phyloP scores from a whole-genome alignment of 2,113 vertebrate genomes.

The Tragelaphus scriptus region DNA sequence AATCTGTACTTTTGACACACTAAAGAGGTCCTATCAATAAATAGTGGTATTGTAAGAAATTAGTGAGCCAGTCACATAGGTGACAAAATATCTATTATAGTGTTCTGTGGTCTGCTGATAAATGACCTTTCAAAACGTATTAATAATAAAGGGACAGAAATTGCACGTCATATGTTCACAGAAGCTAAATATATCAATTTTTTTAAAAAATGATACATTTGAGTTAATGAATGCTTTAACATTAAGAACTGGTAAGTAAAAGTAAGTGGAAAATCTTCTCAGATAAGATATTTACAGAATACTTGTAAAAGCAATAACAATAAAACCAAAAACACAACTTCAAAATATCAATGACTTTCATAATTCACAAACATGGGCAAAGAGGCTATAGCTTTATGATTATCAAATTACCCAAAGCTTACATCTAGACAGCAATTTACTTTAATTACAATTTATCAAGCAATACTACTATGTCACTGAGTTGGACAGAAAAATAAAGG shows the following conservation, averaged over 20 bases:
- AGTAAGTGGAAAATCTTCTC: not conserved
- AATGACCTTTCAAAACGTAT: constrained; percentile 39
- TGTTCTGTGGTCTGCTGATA: constrained; percentile 18
- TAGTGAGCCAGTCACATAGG: not conserved
- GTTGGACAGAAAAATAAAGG: not conserved
- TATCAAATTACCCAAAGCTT: not conserved
- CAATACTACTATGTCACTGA: not conserved
- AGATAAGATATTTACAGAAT: not conserved
- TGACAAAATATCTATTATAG: constrained; percentile 13
- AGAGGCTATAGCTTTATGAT: not conserved
- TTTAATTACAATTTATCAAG: not conserved
- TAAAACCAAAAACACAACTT: not conserved
- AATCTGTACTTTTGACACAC: not conserved
- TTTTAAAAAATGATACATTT: constrained; percentile 17
- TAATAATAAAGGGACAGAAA: constrained; percentile 50
- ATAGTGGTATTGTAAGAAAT: not conserved
- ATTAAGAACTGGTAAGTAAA: not conserved
- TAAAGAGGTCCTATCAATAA: not conserved
- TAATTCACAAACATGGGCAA: not conserved
- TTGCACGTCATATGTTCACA: not conserved
- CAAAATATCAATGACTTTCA: not conserved
- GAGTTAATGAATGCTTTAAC: not conserved
- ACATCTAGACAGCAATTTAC: not conserved
- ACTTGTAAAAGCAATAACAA: not conserved
- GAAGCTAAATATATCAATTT: constrained; percentile 43